A percentile compares a stretch with the other conserved stretches of the same genome.
Evolutionary conservation across 2,113 vertebrate genomes (phyloP).

Genomic region (Trichomycterus rosablanca): DNA sequence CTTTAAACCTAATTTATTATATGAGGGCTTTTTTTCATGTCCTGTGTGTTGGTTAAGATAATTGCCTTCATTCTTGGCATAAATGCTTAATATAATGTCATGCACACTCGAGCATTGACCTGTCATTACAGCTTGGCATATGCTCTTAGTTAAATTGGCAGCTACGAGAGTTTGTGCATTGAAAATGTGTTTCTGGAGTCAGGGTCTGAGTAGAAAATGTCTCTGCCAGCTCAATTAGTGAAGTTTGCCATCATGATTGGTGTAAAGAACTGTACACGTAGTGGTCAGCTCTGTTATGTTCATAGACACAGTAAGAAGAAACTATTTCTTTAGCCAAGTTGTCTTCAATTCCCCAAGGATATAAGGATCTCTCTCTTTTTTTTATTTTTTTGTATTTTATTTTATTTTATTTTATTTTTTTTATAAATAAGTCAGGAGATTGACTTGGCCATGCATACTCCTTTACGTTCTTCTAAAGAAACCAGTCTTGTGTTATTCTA

Average conservation of each 20-base stretch:
- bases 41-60: slow-evolving; percentile 5
- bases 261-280: not conserved
- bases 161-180: not conserved
- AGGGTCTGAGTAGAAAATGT: slow-evolving; percentile 2
- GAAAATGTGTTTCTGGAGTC: slow-evolving; percentile 10
- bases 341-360: no score
- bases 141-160: slow-evolving; percentile 20
- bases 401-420: no score
- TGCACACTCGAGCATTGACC: slow-evolving; percentile 19
- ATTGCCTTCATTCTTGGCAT: slow-evolving; percentile 27
- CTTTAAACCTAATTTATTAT: not conserved
- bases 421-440: no score
- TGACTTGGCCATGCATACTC: no score
- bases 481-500: no score
- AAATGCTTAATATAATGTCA: slow-evolving; percentile 16
- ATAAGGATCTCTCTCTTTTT: no score
- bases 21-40: not conserved
- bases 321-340: no score
- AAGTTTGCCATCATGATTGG: not conserved
- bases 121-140: slow-evolving; percentile 30
- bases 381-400: no score
- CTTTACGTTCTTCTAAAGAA: no score
- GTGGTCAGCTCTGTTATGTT: no score
- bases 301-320: no score
- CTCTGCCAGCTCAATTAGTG: slow-evolving; percentile 12